Percentiles rank a stretch among this genome's conserved stretches.
phyloP scores from a whole-genome alignment of 2,113 vertebrate genomes.

The Origma solitaria region DNA sequence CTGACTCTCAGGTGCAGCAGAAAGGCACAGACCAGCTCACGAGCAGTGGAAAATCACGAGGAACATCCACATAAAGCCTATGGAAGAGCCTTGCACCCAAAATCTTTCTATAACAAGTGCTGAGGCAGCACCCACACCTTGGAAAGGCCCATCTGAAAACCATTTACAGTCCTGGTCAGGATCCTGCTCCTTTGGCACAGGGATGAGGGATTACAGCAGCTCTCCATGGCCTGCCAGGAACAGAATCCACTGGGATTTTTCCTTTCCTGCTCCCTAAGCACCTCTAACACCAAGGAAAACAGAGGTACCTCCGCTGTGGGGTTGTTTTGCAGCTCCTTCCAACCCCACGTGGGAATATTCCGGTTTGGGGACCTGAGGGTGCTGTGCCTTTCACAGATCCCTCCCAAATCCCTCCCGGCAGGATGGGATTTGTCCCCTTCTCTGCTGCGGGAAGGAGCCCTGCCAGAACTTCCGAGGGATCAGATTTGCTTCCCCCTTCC shows the following conservation, averaged over 20 bases:
- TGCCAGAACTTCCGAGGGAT: not conserved
- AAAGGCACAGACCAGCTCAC: rapidly evolving
- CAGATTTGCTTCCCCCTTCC: not conserved
- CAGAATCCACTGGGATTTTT: not conserved
- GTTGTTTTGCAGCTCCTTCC: not conserved
- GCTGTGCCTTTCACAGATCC: not conserved
- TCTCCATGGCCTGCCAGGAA: not conserved
- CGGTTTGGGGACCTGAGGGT: rapidly evolving
- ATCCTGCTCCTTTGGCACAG: not conserved
- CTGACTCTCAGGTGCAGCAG: not conserved
- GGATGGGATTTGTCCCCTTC: not conserved
- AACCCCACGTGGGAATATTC: not conserved
- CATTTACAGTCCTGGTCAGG: not conserved
- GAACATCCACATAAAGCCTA: not conserved
- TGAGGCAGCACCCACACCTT: not conserved
- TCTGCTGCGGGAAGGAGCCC: not conserved
- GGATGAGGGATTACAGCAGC: not conserved
- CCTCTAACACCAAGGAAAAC: not conserved
- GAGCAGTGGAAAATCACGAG: not conserved
- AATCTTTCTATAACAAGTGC: not conserved
- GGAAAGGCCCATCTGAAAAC: not conserved
- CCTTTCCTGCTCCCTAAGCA: not conserved
- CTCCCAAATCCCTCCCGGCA: not conserved
- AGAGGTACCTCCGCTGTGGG: not conserved
- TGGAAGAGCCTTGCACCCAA: not conserved